Conservation (phyloP, 2,797 vertebrate genomes). For the Acrocephalus scirpaceus region DNA sequence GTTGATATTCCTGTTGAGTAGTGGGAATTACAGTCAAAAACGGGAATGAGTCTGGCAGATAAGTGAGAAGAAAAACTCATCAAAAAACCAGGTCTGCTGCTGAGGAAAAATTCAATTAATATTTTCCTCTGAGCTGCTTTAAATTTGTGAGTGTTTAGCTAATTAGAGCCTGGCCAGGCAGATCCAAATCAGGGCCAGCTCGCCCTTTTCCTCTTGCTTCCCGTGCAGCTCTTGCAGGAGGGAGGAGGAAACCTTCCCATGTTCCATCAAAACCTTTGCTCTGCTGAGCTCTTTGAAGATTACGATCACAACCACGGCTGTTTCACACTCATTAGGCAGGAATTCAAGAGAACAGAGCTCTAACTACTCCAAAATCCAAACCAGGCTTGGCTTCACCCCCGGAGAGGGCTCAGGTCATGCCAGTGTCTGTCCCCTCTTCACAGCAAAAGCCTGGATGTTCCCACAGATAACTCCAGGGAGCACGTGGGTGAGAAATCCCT, state of each 20-base stretch:
- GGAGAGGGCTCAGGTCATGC: not conserved
- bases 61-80: not conserved
- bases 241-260: not conserved
- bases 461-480: not conserved
- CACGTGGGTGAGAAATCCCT: not conserved
- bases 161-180: not conserved
- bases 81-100: not conserved
- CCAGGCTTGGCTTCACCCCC: accelerated
- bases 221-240: not conserved
- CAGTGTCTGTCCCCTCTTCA: not conserved
- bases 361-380: not conserved
- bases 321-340: not conserved
- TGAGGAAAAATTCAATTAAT: not conserved
- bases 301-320: not conserved
- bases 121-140: not conserved
- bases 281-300: not conserved
- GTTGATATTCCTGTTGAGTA: not conserved
- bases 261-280: slow-evolving; percentile 16
- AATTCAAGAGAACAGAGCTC: not conserved
- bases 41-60: not conserved
- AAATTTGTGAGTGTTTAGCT: not conserved
- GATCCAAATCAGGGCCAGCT: not conserved
- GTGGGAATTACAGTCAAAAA: not conserved
- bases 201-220: not conserved
- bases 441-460: not conserved